Conservation (phyloP, 2,888 invertebrate genomes). For the Ceramica pisi region DNA sequence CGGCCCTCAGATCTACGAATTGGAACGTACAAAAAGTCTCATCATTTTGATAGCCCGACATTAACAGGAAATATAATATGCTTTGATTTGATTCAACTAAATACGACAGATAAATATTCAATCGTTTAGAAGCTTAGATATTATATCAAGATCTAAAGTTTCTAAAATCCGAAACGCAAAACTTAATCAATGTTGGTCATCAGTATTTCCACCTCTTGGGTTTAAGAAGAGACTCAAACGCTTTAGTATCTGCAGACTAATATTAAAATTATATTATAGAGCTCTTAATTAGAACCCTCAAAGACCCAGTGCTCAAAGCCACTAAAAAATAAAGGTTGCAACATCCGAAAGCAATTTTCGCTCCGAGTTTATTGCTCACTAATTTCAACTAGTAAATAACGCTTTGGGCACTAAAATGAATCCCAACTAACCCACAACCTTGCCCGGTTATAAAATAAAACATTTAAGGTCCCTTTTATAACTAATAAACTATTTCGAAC, state of each 20-base stretch:
- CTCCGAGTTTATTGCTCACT: slow-evolving; percentile 44
- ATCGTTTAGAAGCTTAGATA: too few relatives aligned
- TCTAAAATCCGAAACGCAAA: not conserved
- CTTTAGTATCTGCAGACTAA: not conserved
- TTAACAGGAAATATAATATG: too few relatives aligned
- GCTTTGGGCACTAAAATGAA: slow-evolving; percentile 56
- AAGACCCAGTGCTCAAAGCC: not conserved
- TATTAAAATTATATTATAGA: slow-evolving; percentile 9
- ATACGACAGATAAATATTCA: too few relatives aligned
- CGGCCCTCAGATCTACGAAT: too few relatives aligned
- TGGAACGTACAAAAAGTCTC: too few relatives aligned
- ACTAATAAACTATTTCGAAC: slow-evolving; percentile 66
- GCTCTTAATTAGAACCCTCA: not conserved
- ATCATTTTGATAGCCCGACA: too few relatives aligned
- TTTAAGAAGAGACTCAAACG: not conserved
- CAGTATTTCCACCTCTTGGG: not conserved
- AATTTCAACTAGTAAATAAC: slow-evolving; percentile 58
- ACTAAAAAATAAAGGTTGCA: slow-evolving; percentile 22
- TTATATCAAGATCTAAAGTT: too few relatives aligned
- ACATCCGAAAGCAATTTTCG: slow-evolving; percentile 41
- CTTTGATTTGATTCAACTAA: too few relatives aligned
- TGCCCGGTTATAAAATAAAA: slow-evolving; percentile 60
- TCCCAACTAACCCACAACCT: slow-evolving; percentile 59
- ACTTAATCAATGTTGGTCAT: not conserved
- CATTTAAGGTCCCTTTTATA: slow-evolving; percentile 58